These are phyloP conservation scores for Graphium colonna DNA, from an alignment of 2,888 invertebrate genomes.

Conservation along the genomic window DNA sequence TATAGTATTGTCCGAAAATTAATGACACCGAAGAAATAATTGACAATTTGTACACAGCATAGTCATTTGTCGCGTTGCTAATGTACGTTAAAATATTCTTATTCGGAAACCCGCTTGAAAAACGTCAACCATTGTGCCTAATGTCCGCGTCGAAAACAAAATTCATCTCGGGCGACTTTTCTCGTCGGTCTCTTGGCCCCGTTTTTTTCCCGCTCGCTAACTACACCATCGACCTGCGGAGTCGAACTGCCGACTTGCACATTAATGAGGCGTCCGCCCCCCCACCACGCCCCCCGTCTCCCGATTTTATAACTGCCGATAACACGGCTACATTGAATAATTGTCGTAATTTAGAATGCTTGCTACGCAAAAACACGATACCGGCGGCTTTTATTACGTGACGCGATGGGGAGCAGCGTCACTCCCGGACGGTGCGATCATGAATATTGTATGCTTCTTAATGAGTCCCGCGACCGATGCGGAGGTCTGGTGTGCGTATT, in stretches of 20 bases:
- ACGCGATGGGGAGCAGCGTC: slow-evolving; percentile 45
- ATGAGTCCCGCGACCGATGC: slow-evolving; percentile 16
- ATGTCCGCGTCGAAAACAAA: slow-evolving; percentile 16
- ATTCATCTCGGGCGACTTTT: slow-evolving; percentile 24
- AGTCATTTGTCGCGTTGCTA: neutral
- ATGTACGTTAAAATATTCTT: neutral
- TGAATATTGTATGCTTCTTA: slow-evolving; percentile 21
- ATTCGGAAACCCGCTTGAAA: slow-evolving; percentile 1
- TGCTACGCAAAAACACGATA: slow-evolving; percentile 70
- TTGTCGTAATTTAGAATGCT: slow-evolving; percentile 74
- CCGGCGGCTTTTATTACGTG: slow-evolving; percentile 59
- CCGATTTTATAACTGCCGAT: slow-evolving; percentile 74
- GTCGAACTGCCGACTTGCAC: slow-evolving; percentile 37
- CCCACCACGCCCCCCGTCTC: slow-evolving; percentile 50
- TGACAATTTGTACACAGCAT: too few species aligned
- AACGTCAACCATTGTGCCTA: slow-evolving; percentile 13
- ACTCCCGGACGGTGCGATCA: slow-evolving; percentile 24
- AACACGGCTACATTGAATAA: slow-evolving; percentile 74
- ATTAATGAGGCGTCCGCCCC: slow-evolving; percentile 54
- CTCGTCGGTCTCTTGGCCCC: slow-evolving; percentile 32
- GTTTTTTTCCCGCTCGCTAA: slow-evolving; percentile 32
- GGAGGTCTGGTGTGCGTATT: slow-evolving; percentile 8
- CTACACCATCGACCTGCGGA: slow-evolving; percentile 36
- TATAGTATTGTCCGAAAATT: too few species aligned
- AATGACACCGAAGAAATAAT: too few species aligned